Conservation (phyloP, 2,888 invertebrate genomes). For the Megalurothrips usitatus region DNA sequence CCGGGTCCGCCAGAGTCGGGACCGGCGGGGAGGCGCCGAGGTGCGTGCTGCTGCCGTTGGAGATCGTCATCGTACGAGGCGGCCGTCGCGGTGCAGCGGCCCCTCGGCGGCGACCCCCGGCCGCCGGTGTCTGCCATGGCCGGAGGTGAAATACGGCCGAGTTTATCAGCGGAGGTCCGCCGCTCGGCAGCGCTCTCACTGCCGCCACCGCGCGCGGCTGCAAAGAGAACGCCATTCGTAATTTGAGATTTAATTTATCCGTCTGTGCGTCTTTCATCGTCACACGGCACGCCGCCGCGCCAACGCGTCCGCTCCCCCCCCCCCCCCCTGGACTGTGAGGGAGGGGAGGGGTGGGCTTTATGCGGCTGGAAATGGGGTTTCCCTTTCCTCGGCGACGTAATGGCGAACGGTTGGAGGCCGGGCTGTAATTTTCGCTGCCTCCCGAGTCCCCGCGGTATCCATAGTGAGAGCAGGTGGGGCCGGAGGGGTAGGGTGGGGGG, state of each 20-base stretch:
- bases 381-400: background rate
- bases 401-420: background rate
- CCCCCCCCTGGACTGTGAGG: background rate
- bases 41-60: background rate
- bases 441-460: background rate
- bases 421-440: background rate
- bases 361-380: background rate
- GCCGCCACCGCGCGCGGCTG: background rate
- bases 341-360: background rate
- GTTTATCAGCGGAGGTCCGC: background rate
- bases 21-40: background rate
- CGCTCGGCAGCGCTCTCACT: no score
- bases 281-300: no score
- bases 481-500: background rate
- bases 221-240: background rate
- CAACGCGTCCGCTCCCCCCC: no score
- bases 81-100: no score
- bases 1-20: no score
- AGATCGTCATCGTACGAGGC: no score
- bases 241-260: constrained; percentile 1
- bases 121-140: no score
- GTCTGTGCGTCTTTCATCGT: background rate
- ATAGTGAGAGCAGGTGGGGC: no score
- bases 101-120: no score
- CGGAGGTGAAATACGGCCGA: background rate